phyloP scores from a whole-genome alignment of 2,113 vertebrate species.

The Colinus virginianus region DNA sequence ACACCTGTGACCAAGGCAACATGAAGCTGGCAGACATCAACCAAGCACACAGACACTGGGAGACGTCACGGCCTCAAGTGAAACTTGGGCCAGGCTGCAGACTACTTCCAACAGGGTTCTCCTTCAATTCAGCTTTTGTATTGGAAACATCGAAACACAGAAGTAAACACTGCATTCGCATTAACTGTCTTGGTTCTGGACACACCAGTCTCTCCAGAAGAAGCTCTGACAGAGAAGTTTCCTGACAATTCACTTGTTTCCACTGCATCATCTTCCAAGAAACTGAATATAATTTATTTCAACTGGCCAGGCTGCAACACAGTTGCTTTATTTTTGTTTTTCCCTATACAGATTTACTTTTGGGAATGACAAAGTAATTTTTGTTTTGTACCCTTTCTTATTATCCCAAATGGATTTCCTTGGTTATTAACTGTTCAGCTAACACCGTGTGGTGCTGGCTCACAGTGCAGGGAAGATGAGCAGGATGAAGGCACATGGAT shows the following conservation, averaged over 20 bases:
- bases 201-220: background rate
- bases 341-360: background rate
- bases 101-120: background rate
- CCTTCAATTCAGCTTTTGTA: background rate
- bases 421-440: background rate
- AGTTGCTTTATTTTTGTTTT: background rate
- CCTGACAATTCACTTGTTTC: background rate
- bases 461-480: background rate
- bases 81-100: background rate
- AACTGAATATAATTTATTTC: background rate
- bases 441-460: background rate
- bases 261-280: background rate
- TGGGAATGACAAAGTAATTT: background rate
- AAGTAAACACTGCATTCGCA: background rate
- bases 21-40: background rate
- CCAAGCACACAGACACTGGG: background rate
- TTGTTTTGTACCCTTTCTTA: background rate
- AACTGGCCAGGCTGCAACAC: background rate
- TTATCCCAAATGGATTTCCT: background rate
- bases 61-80: background rate
- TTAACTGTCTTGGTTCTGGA: background rate
- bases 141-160: background rate
- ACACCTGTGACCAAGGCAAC: background rate
- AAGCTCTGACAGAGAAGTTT: background rate
- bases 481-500: fast-evolving